Evolutionary conservation across 2,113 vertebrate species (phyloP).

Genomic region (Chionodraco myersi): DNA sequence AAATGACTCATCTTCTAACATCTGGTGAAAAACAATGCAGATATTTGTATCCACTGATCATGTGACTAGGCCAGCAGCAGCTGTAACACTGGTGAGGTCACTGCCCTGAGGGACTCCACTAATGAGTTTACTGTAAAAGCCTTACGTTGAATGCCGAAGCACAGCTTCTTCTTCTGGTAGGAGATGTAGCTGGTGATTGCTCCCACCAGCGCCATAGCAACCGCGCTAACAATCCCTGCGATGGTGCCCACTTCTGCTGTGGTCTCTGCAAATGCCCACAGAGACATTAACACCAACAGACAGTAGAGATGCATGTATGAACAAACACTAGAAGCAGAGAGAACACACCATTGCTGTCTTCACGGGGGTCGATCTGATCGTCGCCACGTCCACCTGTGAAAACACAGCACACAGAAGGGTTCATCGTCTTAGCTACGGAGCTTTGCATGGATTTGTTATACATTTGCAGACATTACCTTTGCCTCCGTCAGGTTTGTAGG

Average conservation of each 20-base stretch:
- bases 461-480: constrained; percentile 80
- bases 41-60: no score
- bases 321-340: not conserved
- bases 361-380: constrained; percentile 40
- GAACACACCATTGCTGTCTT: constrained; percentile 49
- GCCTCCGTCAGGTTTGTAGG: constrained; percentile 89
- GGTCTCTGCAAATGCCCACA: constrained; percentile 50
- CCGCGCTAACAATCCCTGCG: constrained; percentile 90
- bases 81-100: not conserved
- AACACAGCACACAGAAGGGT: not conserved
- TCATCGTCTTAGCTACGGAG: not conserved
- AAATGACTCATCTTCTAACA: no score
- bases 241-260: constrained; percentile 89
- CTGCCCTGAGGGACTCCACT: not conserved
- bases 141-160: constrained; percentile 95
- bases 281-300: not conserved
- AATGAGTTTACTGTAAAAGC: not conserved
- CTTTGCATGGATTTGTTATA: not conserved
- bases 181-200: constrained; percentile 94
- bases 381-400: constrained; percentile 29
- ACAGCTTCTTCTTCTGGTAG: constrained; percentile 98
- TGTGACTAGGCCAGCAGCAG: not conserved
- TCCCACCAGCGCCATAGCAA: constrained; percentile 91
- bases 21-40: no score
- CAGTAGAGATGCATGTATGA: not conserved